A percentile compares a stretch with the other conserved stretches of the same genome.
Evolutionary conservation across 2,797 vertebrate species (phyloP).

Genomic region (Poecilia picta): DNA sequence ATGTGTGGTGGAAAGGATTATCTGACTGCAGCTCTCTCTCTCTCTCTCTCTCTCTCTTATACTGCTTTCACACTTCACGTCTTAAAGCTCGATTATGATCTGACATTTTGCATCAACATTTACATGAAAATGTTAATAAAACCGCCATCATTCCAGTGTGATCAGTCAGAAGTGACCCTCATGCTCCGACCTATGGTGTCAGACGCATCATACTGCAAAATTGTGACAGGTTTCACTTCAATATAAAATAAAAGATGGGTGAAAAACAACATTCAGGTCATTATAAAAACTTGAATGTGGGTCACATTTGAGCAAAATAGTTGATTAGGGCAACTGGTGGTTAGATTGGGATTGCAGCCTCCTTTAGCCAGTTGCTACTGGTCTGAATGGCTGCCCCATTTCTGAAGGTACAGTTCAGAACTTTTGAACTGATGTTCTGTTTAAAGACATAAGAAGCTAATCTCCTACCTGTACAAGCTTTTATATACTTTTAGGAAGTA

Average conservation of each 20-base stretch:
- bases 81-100: neutral
- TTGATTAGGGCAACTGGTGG: neutral
- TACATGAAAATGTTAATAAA: neutral
- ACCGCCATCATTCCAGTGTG: neutral
- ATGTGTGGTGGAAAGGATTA: constrained; percentile 69
- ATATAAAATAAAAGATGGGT: neutral
- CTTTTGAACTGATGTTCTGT: neutral
- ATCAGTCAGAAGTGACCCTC: neutral
- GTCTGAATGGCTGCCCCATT: neutral
- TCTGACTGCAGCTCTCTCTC: constrained; percentile 45
- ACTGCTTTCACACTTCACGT: neutral
- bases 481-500: neutral
- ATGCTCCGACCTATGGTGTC: neutral
- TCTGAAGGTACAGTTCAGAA: neutral
- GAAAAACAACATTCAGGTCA: neutral
- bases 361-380: constrained; percentile 37
- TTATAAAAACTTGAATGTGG: neutral
- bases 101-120: neutral
- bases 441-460: neutral
- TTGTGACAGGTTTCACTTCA: neutral
- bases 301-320: neutral
- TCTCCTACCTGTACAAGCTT: neutral
- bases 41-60: constrained; percentile 45
- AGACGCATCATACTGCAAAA: neutral
- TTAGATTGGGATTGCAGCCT: neutral